Conservation (phyloP, 2,797 vertebrate species). For the Gephyroberyx darwinii region DNA sequence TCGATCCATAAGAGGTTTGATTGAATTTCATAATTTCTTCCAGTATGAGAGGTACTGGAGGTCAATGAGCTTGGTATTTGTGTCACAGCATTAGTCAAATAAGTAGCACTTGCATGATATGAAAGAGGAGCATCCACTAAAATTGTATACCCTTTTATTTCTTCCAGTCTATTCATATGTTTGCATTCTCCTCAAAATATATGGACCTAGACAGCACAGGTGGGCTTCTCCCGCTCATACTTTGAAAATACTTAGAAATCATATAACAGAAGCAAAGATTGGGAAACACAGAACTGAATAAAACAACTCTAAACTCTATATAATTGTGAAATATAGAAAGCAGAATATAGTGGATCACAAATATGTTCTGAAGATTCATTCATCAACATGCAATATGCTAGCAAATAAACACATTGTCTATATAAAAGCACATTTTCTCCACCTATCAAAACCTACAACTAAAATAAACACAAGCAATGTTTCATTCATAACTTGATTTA, state of each 20-base stretch:
- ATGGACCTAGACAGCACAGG: constrained; percentile 8
- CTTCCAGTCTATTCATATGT: constrained; percentile 4
- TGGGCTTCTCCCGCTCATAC: constrained; percentile 23
- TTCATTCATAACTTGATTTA: constrained; percentile 50
- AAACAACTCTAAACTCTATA: constrained; percentile 20
- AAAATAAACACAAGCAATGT: constrained; percentile 31
- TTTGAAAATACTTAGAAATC: constrained; percentile 30
- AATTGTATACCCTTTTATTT: constrained; percentile 25
- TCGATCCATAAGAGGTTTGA: constrained; percentile 67
- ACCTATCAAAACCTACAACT: constrained; percentile 14
- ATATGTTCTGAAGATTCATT: constrained; percentile 55
- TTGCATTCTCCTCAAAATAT: constrained; percentile 19
- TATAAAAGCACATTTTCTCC: constrained; percentile 43
- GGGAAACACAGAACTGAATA: constrained; percentile 8
- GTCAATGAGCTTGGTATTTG: constrained; percentile 59
- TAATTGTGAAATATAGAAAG: constrained; percentile 46
- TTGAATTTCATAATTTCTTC: constrained; percentile 70
- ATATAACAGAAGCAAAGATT: constrained; percentile 7
- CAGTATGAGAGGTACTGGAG: constrained; percentile 57
- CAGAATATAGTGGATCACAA: constrained; percentile 45
- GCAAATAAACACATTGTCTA: constrained; percentile 34
- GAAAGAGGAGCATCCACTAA: constrained; percentile 41
- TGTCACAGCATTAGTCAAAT: constrained; percentile 59
- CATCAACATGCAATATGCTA: constrained; percentile 31
- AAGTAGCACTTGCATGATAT: constrained; percentile 49